Base-by-base conservation (phyloP, 2,797 vertebrate species). In the Aplochiton taeniatus region DNA sequence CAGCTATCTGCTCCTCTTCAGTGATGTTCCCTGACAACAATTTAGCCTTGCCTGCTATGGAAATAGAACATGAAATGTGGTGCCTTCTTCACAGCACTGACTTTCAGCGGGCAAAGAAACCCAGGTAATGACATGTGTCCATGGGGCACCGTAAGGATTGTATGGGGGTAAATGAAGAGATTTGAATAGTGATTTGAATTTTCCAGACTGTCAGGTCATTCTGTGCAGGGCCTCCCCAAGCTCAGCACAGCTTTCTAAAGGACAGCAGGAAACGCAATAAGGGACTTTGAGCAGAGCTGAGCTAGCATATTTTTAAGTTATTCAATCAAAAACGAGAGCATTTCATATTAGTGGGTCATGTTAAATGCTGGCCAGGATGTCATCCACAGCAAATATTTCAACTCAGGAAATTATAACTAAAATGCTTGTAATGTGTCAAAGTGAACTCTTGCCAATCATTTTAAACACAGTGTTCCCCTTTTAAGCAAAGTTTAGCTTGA, bases 311-410 rank as follows among this genome's bases (percentile, higher is more conserved):
- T 83, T 80, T 54, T 1, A 76, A 82, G 73, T 86, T 84, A 88
- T 89, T 89, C 84, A 87, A 88, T 88, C 83, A 88, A 84, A 87
- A 81, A 84, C 76, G 77, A 88, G 78, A 77, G 77, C 63, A 81
- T 87, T 83, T 84, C 66, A 76, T 74, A 77, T 84, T 81, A 68
- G 78, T 72, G 61, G 55, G 62, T 51, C 57, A 7, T 60, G 66
- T 68, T 85, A 78, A 85, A 78, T 71, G 53, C 51, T 61, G 66
- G 74, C 84, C 82, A 80, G 75, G 74, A 68, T 83, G 73, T 85
- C 74, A 56, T 45, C 69, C 72, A 70, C 56, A 68, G 78, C 80
- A 80, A 82, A 83, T 68, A 70, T 75, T 85, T 75, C 72, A 72
- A 63, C 69, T 65, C 49, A 57, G 67, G 49, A 84, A 87, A 80